These are phyloP conservation scores for Chroicocephalus ridibundus DNA, from an alignment of 2,113 vertebrate species.

Conservation along the genomic window DNA sequence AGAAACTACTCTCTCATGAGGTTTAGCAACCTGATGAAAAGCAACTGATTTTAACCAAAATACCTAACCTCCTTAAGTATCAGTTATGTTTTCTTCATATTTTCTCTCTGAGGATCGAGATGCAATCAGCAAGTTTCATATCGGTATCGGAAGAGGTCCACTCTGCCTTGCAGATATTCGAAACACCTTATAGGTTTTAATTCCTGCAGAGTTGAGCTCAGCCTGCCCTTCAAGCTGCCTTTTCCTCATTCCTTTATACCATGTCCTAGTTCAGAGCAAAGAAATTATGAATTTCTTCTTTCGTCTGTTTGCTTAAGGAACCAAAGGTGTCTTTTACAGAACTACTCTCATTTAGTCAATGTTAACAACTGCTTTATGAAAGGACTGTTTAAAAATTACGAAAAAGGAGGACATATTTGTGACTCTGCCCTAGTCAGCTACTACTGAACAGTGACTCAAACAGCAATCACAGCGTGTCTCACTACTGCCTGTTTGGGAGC, in stretches of 20 bases:
- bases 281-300: not conserved
- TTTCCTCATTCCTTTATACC: not conserved
- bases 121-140: not conserved
- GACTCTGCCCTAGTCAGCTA: not conserved
- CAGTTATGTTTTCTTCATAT: not conserved
- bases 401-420: not conserved
- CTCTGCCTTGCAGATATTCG: not conserved
- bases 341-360: not conserved
- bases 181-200: not conserved
- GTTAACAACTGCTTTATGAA: not conserved
- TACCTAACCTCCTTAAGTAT: not conserved
- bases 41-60: not conserved
- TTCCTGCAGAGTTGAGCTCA: not conserved
- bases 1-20: not conserved
- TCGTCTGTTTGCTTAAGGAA: not conserved
- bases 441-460: not conserved
- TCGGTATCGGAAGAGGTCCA: not conserved
- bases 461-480: not conserved
- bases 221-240: not conserved
- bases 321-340: not conserved
- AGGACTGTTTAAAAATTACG: not conserved
- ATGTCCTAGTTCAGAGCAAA: not conserved
- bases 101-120: not conserved
- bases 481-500: not conserved
- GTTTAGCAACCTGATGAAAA: conserved; percentile 29